A percentile compares a stretch with the other conserved stretches of the same genome.
Evolutionary conservation across 2,113 vertebrate species (phyloP).

Genomic region (Heterocephalus glaber): DNA sequence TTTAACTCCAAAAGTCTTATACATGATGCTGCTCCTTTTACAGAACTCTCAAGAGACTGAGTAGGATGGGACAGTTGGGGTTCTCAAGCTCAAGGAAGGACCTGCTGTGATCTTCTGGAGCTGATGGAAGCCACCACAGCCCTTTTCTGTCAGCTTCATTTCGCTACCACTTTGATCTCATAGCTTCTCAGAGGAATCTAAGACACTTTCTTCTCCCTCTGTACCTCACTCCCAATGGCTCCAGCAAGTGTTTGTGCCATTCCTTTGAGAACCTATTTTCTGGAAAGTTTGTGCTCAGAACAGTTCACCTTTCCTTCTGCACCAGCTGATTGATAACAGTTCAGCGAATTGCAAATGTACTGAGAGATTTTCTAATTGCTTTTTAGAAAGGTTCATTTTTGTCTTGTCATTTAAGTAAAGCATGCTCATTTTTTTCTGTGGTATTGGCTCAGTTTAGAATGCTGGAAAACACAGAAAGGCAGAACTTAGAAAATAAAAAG

Average conservation of each 20-base stretch:
- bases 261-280: constrained; percentile 1
- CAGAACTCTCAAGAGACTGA: background rate
- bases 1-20: background rate
- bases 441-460: background rate
- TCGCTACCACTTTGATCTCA: background rate
- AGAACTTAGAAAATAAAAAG: constrained; percentile 34
- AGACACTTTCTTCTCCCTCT: background rate
- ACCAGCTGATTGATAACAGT: background rate
- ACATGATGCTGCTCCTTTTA: background rate
- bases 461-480: constrained; percentile 27
- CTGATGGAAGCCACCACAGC: background rate
- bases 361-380: constrained; percentile 41
- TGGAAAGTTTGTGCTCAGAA: constrained; percentile 41
- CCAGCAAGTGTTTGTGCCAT: background rate
- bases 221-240: background rate
- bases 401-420: constrained; percentile 22
- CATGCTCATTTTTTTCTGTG: background rate
- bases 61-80: background rate
- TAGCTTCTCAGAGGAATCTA: background rate
- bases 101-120: background rate
- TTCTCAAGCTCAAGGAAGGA: background rate
- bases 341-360: background rate
- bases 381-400: constrained; percentile 49
- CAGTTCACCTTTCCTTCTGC: constrained; percentile 52
- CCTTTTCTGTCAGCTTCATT: background rate